Evolutionary conservation across 1,140 invertebrate species (phyloP), one percentile per base, ranked within the genome.

Genomic region (Tigriopus japonicus): DNA sequence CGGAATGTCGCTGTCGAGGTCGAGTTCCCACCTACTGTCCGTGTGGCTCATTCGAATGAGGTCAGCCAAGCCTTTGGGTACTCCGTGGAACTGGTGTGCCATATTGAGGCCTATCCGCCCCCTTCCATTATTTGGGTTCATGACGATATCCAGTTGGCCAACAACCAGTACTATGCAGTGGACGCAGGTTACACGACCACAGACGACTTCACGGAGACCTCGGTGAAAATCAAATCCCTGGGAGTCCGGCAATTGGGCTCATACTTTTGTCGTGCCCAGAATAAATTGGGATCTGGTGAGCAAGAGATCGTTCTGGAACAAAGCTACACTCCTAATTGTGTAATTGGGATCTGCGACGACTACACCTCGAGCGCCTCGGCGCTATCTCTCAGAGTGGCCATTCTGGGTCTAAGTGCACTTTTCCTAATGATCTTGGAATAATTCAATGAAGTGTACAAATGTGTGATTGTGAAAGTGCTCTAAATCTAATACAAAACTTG

Each of bases 71-170:
- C 88, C 5, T 70, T 92, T 6, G 86, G 89, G 68, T 92, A 88
- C 66, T 86, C 91, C 65, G 89, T 90, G 84, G 87, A 93, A 68
- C 69, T 94, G 61, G 86, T 90, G 67, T 94, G 89, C 68, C 86
- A 89, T 67, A 82, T 93, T 1, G 87, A 91, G 72, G 87, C 88
- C 0, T 93, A 90, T 72, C 89, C 89, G 7, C 85, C 85, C 15
- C 87, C 88, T 5, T 83, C 85, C 0, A 87, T 92, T 59, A 76
- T 78, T 2, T 94, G 89, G 89, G 68, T 86, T 6, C 90, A 91
- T 69, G 70, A 70, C 62, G 63, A 60, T 43, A 53, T 63, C 63
- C 83, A 82, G 52, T 72, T 82, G 19, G 77, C 82, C 92, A 6
- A 81, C 83, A 0, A 91, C 89, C 65, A 91, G 90, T 41, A 41